Percentiles rank a stretch among this genome's conserved stretches.
These are phyloP conservation scores for Drosophila orena DNA, from an alignment of 1,140 invertebrate species.

Conservation along the genomic window DNA sequence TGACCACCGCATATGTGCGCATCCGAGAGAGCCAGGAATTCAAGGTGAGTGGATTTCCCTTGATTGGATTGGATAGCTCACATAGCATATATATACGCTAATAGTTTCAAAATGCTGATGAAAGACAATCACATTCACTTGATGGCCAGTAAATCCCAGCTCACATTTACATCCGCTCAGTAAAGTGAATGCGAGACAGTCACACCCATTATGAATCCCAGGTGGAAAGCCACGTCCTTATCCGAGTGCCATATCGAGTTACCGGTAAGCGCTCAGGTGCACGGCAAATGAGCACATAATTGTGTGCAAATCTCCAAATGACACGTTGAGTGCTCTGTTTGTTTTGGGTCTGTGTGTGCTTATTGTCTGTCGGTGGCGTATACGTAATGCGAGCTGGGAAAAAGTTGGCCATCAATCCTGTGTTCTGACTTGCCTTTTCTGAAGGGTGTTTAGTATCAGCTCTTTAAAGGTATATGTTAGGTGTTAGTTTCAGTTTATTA, in stretches of 20 bases:
- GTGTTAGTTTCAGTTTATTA: neutral
- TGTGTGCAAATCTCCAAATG: constrained; percentile 70
- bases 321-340: constrained; percentile 52
- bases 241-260: constrained; percentile 33
- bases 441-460: neutral
- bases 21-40: constrained; percentile 99
- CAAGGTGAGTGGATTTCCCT: constrained; percentile 89
- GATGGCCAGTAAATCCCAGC: constrained; percentile 7
- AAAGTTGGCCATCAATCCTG: constrained; percentile 10
- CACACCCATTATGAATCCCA: constrained; percentile 29
- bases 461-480: too few species aligned
- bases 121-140: constrained; percentile 44
- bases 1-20: constrained; percentile 92
- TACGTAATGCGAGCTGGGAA: constrained; percentile 34
- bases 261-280: constrained; percentile 36
- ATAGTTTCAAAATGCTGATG: constrained; percentile 28
- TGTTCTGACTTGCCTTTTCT: neutral
- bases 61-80: neutral
- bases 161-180: constrained; percentile 13
- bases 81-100: neutral
- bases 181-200: constrained; percentile 16
- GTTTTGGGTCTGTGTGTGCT: constrained; percentile 19
- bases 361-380: constrained; percentile 44
- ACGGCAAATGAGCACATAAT: constrained; percentile 60
- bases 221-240: constrained; percentile 7